Percentiles rank a stretch among this genome's conserved stretches.
Conservation (phyloP, 1,140 invertebrate genomes). For the Dreissena polymorpha region DNA sequence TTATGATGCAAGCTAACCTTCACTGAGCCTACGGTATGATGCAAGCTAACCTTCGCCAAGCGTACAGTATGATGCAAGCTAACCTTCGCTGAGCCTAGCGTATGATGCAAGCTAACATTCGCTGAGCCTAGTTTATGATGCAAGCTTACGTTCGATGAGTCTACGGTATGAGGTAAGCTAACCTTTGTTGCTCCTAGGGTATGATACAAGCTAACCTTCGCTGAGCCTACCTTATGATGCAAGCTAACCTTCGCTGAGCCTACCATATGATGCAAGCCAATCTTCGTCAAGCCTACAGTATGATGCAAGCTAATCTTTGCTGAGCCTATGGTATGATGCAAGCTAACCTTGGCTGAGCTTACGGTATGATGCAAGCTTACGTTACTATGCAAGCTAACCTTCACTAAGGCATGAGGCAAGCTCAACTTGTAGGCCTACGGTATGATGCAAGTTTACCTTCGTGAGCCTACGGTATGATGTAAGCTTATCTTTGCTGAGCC, state of each 20-base stretch:
- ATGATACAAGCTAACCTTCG: background rate
- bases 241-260: background rate
- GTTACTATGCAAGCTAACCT: background rate
- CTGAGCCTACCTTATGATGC: background rate
- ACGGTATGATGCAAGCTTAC: no score
- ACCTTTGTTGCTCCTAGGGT: background rate
- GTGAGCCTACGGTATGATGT: background rate
- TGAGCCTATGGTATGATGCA: no score
- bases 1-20: background rate
- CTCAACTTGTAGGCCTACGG: slow-evolving; percentile 1
- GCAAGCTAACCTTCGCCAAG: background rate
- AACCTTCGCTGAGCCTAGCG: background rate
- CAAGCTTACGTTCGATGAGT: no score
- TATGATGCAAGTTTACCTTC: background rate
- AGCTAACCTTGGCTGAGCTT: no score
- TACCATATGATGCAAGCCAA: background rate
- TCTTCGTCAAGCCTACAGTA: background rate
- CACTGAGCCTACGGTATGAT: no score
- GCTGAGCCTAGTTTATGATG: no score
- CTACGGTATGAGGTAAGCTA: background rate
- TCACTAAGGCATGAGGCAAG: background rate
- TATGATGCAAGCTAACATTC: slow-evolving; percentile 87
- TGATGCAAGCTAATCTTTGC: background rate
- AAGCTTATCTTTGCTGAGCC: background rate
- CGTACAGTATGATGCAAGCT: background rate